Evolutionary conservation across 2,113 vertebrate species (phyloP).

Genomic region (Syngnathus floridae): DNA sequence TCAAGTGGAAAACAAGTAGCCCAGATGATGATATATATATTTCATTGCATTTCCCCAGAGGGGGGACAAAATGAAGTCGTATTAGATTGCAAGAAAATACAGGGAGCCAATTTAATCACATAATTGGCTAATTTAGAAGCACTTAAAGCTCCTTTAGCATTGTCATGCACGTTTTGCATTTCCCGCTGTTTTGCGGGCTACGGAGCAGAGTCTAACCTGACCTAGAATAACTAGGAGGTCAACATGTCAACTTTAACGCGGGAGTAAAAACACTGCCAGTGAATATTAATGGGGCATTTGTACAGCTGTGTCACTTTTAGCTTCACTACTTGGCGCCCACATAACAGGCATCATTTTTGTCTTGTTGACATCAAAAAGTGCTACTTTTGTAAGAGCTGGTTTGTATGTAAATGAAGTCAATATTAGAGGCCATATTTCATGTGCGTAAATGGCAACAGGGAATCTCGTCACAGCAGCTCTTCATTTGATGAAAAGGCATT

Average conservation of each 20-base stretch:
- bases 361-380: background rate
- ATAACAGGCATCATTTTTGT: background rate
- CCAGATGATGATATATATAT: constrained; percentile 39
- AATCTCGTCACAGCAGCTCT: constrained; percentile 15
- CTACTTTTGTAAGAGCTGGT: background rate
- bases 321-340: background rate
- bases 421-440: constrained; percentile 3
- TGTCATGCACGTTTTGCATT: constrained; percentile 24
- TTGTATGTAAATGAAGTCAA: background rate
- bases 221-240: constrained; percentile 10
- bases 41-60: constrained; percentile 36
- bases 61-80: constrained; percentile 27
- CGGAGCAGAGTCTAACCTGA: constrained; percentile 26
- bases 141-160: constrained; percentile 21
- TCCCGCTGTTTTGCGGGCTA: constrained; percentile 13
- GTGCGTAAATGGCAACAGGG: constrained; percentile 15
- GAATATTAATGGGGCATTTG: background rate
- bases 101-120: constrained; percentile 21
- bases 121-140: constrained; percentile 23
- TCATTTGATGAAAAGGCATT: constrained; percentile 44
- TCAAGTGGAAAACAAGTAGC: constrained; percentile 65
- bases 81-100: constrained; percentile 24
- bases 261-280: constrained; percentile 1
- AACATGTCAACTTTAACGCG: constrained; percentile 3
- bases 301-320: background rate